Evolutionary conservation across 2,888 invertebrate genomes (phyloP).

Genomic region (Eubasilissa splendida): DNA sequence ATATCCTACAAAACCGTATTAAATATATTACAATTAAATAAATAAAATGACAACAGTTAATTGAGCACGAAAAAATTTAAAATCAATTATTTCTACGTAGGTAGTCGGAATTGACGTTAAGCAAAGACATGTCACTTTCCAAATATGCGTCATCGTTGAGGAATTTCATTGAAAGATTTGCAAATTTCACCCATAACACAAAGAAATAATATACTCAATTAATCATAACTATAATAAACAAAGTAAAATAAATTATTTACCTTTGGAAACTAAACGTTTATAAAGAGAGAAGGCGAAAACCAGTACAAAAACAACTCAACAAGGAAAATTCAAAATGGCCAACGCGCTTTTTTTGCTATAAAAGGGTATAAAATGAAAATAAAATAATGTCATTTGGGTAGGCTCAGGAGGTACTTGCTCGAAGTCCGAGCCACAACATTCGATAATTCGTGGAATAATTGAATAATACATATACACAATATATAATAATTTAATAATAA

Average conservation of each 20-base stretch:
- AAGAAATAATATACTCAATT: background rate
- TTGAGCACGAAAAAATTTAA: constrained; percentile 9
- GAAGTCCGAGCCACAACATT: no score
- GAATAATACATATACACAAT: no score
- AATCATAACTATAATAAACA: background rate
- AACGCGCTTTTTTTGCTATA: background rate
- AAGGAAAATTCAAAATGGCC: constrained; percentile 23
- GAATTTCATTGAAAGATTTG: constrained; percentile 29
- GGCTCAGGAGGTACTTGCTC: no score
- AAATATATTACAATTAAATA: background rate
- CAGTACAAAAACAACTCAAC: constrained; percentile 42
- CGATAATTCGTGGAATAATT: no score
- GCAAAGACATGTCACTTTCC: constrained; percentile 53
- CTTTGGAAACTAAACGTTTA: constrained; percentile 24
- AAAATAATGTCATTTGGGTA: background rate
- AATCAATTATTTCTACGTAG: constrained; percentile 22
- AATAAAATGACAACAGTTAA: background rate
- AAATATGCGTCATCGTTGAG: constrained; percentile 53
- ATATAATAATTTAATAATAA: no score
- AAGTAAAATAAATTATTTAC: constrained; percentile 13
- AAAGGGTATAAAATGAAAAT: background rate
- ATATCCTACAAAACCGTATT: background rate
- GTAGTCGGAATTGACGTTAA: constrained; percentile 44
- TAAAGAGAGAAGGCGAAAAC: constrained; percentile 15
- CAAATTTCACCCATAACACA: background rate